Base-by-base conservation (phyloP, 2,888 invertebrate genomes). In the Chloroclystis v-ata region DNA sequence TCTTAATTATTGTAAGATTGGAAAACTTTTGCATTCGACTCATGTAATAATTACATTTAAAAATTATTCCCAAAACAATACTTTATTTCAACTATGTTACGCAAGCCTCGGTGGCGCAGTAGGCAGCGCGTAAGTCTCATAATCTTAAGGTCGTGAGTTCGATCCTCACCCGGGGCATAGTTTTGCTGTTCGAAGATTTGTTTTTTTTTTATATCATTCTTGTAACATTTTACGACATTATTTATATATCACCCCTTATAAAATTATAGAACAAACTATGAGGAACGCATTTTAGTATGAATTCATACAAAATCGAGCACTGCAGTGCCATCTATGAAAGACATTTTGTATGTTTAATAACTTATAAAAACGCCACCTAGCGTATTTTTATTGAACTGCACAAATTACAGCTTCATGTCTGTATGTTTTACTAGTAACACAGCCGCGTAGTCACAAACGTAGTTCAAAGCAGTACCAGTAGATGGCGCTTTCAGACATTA, bases 131-230 rank as follows among this genome's bases (percentile, higher is more conserved):
- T 93, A 92, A 93, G 93, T 94, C 93, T 93, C 93, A 93, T 93
- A 93, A 93, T 93, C 93, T 93, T 92, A 95, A 95, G 95, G 94
- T 94, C 95, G 94, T 95, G 94, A 95, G 95, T 95, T 95, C 95
- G 94, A 95, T 93, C 94, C 94, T 94, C 94, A 94, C 94, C 92
- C 92, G 93, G 94, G 93, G 93, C 93, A 93, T 61, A 56, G 10
- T 25, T 60, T 73, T 41, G 41, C 25, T 24, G 2, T 4, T 12
- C 2, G 20, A 20, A 20, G 2, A 20, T 4, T 5, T 20, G 20
- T 20, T 20, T 20, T 20, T 20, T 20, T 20, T 20, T 20, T 20
- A 5, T 20, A 20, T 20, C 5, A 20, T 20, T 5, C 20, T 5
- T 20, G n/a, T n/a, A n/a, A n/a, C n/a, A n/a, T n/a, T n/a, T n/a